Conservation (phyloP, 1,140 invertebrate genomes). For the Drosophila varians region DNA sequence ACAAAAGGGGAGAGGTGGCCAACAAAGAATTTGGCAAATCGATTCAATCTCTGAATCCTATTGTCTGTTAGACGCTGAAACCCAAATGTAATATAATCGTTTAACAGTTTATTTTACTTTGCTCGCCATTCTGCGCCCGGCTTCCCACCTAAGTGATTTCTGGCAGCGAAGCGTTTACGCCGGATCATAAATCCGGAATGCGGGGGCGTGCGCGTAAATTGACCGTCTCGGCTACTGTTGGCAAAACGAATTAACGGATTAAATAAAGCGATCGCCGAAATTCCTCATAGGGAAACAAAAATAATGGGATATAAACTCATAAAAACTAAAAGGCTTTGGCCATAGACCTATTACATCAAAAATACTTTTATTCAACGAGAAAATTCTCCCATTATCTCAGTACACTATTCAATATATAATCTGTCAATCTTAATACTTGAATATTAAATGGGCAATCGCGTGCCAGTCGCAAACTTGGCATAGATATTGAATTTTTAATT, state of each 20-base stretch:
- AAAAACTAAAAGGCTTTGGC: background rate
- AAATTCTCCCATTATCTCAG: too few species aligned
- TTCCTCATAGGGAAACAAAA: slow-evolving; percentile 9
- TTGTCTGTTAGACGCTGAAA: slow-evolving; percentile 25
- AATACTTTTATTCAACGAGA: background rate
- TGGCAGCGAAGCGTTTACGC: slow-evolving; percentile 44
- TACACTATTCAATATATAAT: too few species aligned
- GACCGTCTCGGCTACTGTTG: slow-evolving; percentile 31
- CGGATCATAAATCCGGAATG: slow-evolving; percentile 8
- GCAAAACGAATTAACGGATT: slow-evolving; percentile 47
- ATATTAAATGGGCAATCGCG: slow-evolving; percentile 18
- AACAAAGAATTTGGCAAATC: slow-evolving; percentile 61
- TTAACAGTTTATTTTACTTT: slow-evolving; percentile 63
- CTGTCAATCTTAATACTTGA: background rate
- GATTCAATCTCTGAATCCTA: slow-evolving; percentile 47
- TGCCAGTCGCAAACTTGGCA: slow-evolving; percentile 24
- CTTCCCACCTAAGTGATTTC: slow-evolving; percentile 64
- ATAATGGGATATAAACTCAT: background rate
- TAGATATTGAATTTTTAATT: slow-evolving; percentile 9
- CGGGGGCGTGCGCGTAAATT: slow-evolving; percentile 38
- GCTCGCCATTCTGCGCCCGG: slow-evolving; percentile 30
- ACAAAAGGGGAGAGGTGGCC: slow-evolving; percentile 16
- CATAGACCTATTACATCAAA: too few species aligned
- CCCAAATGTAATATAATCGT: slow-evolving; percentile 58
- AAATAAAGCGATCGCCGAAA: slow-evolving; percentile 22